These are phyloP conservation scores for Drosophila murphyi DNA, from an alignment of 1,140 invertebrate genomes.

Conservation along the genomic window DNA sequence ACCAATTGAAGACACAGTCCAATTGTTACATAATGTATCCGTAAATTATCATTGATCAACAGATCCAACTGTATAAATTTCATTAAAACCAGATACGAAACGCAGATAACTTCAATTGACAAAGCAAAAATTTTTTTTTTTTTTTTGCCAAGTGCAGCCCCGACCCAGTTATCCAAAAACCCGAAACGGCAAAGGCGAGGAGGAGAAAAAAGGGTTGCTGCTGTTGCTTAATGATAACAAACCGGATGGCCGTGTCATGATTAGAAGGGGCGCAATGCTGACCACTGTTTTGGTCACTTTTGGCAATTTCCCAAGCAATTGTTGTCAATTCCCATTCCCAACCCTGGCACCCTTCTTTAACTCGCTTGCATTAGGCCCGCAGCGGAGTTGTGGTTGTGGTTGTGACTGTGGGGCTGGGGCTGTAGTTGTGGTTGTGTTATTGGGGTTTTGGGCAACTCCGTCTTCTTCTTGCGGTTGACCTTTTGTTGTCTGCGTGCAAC, in stretches of 20 bases:
- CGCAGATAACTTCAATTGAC: too few relatives aligned
- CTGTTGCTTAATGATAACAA: slow-evolving; percentile 81
- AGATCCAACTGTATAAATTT: too few relatives aligned
- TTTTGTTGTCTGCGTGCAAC: slow-evolving; percentile 21
- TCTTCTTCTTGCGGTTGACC: slow-evolving; percentile 25
- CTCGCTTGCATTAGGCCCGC: slow-evolving; percentile 27
- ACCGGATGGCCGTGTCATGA: slow-evolving; percentile 61
- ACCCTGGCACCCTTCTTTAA: slow-evolving; percentile 37
- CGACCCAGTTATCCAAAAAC: slow-evolving; percentile 1
- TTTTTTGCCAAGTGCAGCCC: background rate
- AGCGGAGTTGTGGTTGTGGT: background rate
- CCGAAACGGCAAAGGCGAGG: background rate
- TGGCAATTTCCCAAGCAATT: slow-evolving; percentile 78
- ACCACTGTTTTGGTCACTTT: slow-evolving; percentile 76
- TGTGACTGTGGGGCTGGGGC: background rate
- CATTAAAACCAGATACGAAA: background rate
- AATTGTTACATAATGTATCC: too few relatives aligned
- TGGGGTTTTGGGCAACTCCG: background rate
- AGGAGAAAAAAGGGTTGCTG: slow-evolving; percentile 60
- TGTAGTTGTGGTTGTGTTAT: background rate
- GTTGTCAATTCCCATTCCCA: slow-evolving; percentile 54
- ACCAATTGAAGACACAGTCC: too few relatives aligned
- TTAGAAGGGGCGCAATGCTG: slow-evolving; percentile 66
- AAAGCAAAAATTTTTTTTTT: background rate
- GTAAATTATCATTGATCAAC: too few relatives aligned